Base-by-base conservation (phyloP, 2,888 invertebrate species). In the Tineola bisselliella region DNA sequence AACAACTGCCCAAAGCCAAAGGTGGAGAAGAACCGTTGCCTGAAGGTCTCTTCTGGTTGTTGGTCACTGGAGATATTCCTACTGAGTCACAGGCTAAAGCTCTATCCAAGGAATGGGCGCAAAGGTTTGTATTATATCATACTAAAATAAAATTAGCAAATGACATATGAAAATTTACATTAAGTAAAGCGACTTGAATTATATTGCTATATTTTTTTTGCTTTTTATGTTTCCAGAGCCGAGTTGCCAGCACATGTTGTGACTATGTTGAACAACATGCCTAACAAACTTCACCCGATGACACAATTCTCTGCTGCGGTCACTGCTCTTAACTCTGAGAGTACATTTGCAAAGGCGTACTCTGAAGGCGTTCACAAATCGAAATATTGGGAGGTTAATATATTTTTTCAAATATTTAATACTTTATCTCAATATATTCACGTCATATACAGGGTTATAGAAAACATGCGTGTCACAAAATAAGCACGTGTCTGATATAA, bases 231-330 rank as follows among this genome's bases (percentile, higher is more conserved):
- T 65, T 57, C 5, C 61, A 91, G 96, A 72, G 96, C 97, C n/a
- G 93, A 94, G 69, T 84, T 98, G 13, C 97, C 98, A 8, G 88
- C 94, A 25, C 97, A 98, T 80, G 95, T 98, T n/a, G 96, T 95
- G 61, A 94, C 93, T 58, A 92, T 97, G 89, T 87, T 98, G 70
- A 96, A 97, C 88, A 95, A 94, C 81, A 92, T 98, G 84, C 98
- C 98, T 13, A 89, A 90, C 70, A 91, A 91, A 70, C 88, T 98
- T 62, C 98, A 98, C 76, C 98, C 98, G 0, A 98, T 98, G 98
- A 92, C 96, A 0, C 98, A 98, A 84, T 93, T 98, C 76, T 92
- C 93, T 25, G 94, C 96, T 1, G 97, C 97, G 25, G 91, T 97
- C 66, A 96, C 96, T 15, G 94, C 95, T 2, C 89, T 97, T 66